Evolutionary conservation across 2,797 vertebrate genomes (phyloP), one percentile per base, ranked within the genome.

Genomic region (Tapirus indicus): DNA sequence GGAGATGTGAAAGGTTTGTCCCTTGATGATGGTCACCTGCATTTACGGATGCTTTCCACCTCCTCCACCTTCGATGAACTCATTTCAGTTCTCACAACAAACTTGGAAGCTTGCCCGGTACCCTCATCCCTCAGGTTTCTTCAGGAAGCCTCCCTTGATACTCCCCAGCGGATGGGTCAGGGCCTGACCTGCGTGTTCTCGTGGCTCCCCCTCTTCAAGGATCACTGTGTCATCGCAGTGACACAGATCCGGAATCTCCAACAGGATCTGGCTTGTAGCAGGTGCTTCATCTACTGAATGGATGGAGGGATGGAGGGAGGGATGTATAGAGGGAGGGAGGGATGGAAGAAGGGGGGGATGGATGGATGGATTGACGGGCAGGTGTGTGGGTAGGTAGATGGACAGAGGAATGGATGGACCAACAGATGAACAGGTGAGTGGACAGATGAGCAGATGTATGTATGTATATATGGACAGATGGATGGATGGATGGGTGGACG

Each of bases 311-410:
- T 23, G 38, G 13, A 7, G 0, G 7, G 82, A 41, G 0, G 21
- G 27, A 7, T 13, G 23, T 74, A 29, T 29, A 16, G 17, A 12
- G 25, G 68, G 21, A 2, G 2, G 6, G 38, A 2, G 6, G 56
- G 6, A n/a, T 18, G n/a, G 25, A 25, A 5, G 35, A 7, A 13
- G 25, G 6, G 25, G 27, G 2, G 32, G 25, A 35, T 0, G 32
- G 23, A 20, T 5, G 29, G 20, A 2, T 6, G 2, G 10, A 7
- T 3, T 9, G 16, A 2, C 2, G 29, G 27, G 6, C 4, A 5
- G 35, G 0, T 8, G 25, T 12, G 13, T 9, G 7, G 64, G 1
- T 14, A 14, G 41, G 8, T 8, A 11, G 71, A 7, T 1, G 6
- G 52, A 12, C 6, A 16, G 41, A 1, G 4, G 9, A 16, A 0